These are phyloP conservation scores for Sardinella longiceps DNA, from an alignment of 2,797 vertebrate genomes.

Conservation along the genomic window DNA sequence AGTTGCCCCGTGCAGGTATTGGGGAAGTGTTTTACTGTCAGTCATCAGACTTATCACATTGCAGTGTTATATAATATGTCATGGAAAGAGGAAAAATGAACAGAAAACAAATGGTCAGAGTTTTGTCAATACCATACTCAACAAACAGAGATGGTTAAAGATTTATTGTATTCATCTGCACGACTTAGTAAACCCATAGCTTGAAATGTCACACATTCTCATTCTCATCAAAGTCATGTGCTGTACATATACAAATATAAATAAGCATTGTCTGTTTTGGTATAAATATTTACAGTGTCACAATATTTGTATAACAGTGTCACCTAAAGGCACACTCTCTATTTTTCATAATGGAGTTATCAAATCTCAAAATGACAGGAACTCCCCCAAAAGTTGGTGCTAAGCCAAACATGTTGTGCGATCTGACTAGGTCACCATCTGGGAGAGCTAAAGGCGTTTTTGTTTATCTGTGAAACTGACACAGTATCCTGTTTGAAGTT, in stretches of 20 bases:
- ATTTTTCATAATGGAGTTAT: conserved; percentile 2
- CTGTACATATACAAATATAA: background rate
- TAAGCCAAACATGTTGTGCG: background rate
- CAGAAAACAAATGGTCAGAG: background rate
- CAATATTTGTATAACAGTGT: background rate
- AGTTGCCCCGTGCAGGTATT: background rate
- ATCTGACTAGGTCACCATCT: background rate
- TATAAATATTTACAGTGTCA: background rate
- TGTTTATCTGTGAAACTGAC: conserved; percentile 21
- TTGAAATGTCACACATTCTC: background rate
- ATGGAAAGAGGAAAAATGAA: background rate
- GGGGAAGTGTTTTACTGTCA: background rate
- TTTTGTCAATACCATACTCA: background rate
- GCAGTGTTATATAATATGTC: background rate
- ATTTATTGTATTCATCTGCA: background rate
- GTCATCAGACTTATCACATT: background rate
- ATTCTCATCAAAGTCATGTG: background rate
- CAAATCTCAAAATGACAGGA: background rate
- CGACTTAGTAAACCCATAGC: background rate
- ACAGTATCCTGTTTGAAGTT: conserved; percentile 16
- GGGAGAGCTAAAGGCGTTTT: background rate
- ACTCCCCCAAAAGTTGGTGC: background rate
- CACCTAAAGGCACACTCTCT: background rate
- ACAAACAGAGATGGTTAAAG: background rate
- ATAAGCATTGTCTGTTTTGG: background rate